These are phyloP conservation scores for Lycocerus yunnanus DNA, from an alignment of 2,888 invertebrate species.

Conservation along the genomic window DNA sequence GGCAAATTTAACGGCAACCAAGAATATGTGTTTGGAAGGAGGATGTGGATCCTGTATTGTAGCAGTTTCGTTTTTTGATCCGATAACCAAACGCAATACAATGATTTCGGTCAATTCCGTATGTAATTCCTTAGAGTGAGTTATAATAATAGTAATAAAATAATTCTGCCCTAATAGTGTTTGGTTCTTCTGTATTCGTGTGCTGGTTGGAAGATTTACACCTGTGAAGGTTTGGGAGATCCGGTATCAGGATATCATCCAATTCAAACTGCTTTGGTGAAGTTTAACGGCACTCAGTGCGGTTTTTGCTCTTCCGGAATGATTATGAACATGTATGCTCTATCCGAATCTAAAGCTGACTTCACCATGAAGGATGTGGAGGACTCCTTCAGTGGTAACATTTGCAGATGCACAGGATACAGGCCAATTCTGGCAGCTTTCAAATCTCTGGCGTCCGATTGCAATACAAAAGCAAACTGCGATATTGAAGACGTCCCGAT, in stretches of 20 bases:
- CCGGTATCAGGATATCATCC: constrained; percentile 64
- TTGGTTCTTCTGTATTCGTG: constrained; percentile 60
- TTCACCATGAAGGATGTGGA: constrained; percentile 60
- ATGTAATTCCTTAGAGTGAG: no score
- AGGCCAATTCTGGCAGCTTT: constrained; percentile 67
- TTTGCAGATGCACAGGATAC: constrained; percentile 74
- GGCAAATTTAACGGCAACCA: constrained; percentile 68
- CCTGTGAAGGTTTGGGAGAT: constrained; percentile 70
- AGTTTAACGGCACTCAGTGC: constrained; percentile 69
- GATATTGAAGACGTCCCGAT: not conserved
- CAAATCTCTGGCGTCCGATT: constrained; percentile 60
- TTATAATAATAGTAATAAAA: constrained; percentile 55
- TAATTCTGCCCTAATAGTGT: no score
- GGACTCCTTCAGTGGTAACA: constrained; percentile 57
- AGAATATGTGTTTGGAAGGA: constrained; percentile 73
- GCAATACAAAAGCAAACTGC: constrained; percentile 24
- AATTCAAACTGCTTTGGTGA: constrained; percentile 63
- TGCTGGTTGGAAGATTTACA: constrained; percentile 60
- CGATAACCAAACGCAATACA: constrained; percentile 56
- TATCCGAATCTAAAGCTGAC: constrained; percentile 48
- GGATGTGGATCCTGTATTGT: constrained; percentile 73
- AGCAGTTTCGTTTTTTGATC: constrained; percentile 56
- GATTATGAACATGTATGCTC: constrained; percentile 75
- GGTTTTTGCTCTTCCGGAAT: constrained; percentile 76
- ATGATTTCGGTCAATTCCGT: constrained; percentile 69